Percentiles rank a stretch among this genome's conserved stretches.
Conservation (phyloP, 2,888 invertebrate genomes). For the Melanophora roralis region DNA sequence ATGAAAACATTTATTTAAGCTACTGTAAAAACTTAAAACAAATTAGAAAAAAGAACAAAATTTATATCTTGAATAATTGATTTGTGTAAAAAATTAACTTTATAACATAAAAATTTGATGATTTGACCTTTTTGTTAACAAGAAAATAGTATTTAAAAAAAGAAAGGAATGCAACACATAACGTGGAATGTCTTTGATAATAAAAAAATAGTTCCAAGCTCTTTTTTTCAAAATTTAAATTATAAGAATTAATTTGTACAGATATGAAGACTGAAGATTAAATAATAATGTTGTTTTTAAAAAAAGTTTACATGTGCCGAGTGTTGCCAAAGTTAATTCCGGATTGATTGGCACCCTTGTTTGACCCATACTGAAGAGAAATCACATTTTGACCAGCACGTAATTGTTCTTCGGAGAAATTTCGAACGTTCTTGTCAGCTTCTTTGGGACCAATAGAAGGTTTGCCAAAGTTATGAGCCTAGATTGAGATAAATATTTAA, state of each 20-base stretch:
- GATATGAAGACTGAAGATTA: neutral
- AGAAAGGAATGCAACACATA: conserved; percentile 55
- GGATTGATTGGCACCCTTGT: conserved; percentile 97
- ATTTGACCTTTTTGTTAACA: too few species aligned
- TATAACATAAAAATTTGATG: conserved; percentile 20
- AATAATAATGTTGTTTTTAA: neutral
- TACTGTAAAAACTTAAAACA: conserved; percentile 26
- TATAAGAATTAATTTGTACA: conserved; percentile 34
- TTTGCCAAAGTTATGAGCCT: conserved; percentile 89
- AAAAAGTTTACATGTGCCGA: conserved; percentile 92
- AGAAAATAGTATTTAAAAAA: conserved; percentile 45
- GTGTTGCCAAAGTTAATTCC: conserved; percentile 98
- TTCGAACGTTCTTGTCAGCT: conserved; percentile 94
- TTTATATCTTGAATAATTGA: conserved; percentile 35
- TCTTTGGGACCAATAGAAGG: conserved; percentile 97
- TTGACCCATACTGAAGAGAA: conserved; percentile 96
- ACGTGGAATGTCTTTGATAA: conserved; percentile 51
- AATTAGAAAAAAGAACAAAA: conserved; percentile 23
- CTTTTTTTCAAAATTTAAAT: conserved; percentile 64
- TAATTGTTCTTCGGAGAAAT: conserved; percentile 96
- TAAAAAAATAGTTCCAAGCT: conserved; percentile 55
- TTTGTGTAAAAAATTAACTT: conserved; percentile 26
- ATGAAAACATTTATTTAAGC: conserved; percentile 46
- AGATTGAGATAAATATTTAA: conserved; percentile 36
- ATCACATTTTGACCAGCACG: conserved; percentile 95